Evolutionary conservation across 2,888 invertebrate genomes (phyloP), one percentile per base, ranked within the genome.

Genomic region (Osmoderma eremita): DNA sequence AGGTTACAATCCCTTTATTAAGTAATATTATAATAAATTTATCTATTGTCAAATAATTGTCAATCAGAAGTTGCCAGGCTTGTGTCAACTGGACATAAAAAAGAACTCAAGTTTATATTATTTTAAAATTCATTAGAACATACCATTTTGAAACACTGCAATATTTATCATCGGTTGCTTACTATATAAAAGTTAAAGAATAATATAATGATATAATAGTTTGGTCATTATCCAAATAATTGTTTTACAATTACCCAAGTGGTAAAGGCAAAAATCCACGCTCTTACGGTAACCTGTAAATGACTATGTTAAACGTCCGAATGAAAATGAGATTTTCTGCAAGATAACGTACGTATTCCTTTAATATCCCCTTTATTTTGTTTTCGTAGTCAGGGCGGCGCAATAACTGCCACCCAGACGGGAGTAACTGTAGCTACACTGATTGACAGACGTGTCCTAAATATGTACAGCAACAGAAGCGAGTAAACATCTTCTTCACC

Each of bases 291-390:
- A 38, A 5, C 53, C 10, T 49, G 13, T 3, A 38, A 15, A 36
- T 10, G 17, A 30, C 6, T 15, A 15, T 3, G 36, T 12, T n/a
- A 38, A 18, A 18, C 38, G 18, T 10, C 12, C 30, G 30, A 18
- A 45, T 61, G 17, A 45, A 61, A 61, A 45, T 61, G 58, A 61
- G 24, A 61, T 45, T 61, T 61, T 45, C 58, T 42, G n/a, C 15
- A 45, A 61, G 58, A 61, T 45, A 61, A 45, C 58, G 58, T 45
- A 45, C 58, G 24, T 61, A 30, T 61, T 61, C 45, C 36, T 61
- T 61, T 61, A 61, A 61, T 61, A 61, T 61, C 17, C 58, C 30
- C 41, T 58, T 45, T 61, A 61, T 61, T 24, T 45, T 58, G 45
- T 36, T 45, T 10, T 18, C 38, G 17, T 53, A 53, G 36, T 38